Evolutionary conservation across 1,140 invertebrate genomes (phyloP).

Genomic region (Himalopsyche phryganea): DNA sequence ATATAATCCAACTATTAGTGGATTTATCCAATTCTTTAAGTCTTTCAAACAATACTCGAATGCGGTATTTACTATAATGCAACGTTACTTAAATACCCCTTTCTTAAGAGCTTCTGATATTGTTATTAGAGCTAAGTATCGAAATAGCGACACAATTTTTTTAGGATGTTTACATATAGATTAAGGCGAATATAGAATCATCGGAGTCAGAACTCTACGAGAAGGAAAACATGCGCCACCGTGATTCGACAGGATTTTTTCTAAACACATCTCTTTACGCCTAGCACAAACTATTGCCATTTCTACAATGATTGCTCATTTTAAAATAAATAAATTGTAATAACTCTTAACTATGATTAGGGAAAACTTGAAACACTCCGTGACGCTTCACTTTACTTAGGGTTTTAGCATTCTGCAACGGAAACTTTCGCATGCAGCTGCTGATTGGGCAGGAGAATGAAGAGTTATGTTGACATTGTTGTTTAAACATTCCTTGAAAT

Average conservation of each 20-base stretch:
- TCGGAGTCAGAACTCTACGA: no score
- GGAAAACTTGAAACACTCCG: no score
- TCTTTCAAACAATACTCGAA: no score
- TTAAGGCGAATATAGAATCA: background rate
- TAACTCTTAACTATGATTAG: no score
- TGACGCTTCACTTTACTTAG: background rate
- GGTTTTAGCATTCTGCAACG: background rate
- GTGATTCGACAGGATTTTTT: background rate
- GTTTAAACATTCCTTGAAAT: slow-evolving; percentile 3
- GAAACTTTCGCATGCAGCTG: slow-evolving; percentile 16
- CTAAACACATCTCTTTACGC: slow-evolving; percentile 1
- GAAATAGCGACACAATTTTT: background rate
- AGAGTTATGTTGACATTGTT: background rate
- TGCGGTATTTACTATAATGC: slow-evolving; percentile 2
- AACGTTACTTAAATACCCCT: slow-evolving; percentile 16
- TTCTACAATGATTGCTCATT: slow-evolving; percentile 21
- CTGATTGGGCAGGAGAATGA: slow-evolving; percentile 18
- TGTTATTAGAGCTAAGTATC: slow-evolving; percentile 18
- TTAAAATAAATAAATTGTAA: background rate
- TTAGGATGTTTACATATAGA: slow-evolving; percentile 2
- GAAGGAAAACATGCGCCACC: no score
- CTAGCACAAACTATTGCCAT: slow-evolving; percentile 19
- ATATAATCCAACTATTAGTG: no score
- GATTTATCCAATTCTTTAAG: no score
- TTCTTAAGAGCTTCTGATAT: slow-evolving; percentile 14